Conservation (phyloP, 92 coral and sea anemone genomes). For the Epizoanthus illoricatus region DNA sequence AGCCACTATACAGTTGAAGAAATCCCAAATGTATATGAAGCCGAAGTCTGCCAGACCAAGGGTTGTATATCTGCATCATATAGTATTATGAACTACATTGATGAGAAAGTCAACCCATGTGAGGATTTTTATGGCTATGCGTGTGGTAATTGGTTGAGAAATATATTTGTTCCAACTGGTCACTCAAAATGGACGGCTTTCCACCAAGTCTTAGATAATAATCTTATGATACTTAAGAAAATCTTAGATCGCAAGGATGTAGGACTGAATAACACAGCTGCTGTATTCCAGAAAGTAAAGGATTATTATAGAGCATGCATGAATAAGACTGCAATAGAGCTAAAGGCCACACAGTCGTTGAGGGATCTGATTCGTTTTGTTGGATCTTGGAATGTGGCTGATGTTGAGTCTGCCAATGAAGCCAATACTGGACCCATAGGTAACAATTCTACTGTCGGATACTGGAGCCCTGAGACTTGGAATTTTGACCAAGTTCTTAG, state of each 20-base stretch:
- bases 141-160: conserved; percentile 84
- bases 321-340: conserved; percentile 64
- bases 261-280: conserved; percentile 56
- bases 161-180: conserved; percentile 70
- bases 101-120: conserved; percentile 76
- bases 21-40: conserved; percentile 11
- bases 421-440: conserved; percentile 16
- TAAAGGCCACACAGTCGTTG: conserved; percentile 68
- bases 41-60: conserved; percentile 67
- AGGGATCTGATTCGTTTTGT: conserved; percentile 71
- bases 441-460: conserved; percentile 41
- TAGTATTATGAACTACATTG: conserved; percentile 74
- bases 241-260: conserved; percentile 66
- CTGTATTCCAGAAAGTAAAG: conserved; percentile 71
- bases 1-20: conserved; percentile 47
- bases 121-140: conserved; percentile 88
- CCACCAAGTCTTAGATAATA: conserved; percentile 77
- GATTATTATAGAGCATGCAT: conserved; percentile 79
- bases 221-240: conserved; percentile 70
- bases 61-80: conserved; percentile 91
- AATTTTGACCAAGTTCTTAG: conserved; percentile 96
- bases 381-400: conserved; percentile 84
- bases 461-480: conserved; percentile 96
- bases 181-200: conserved; percentile 83
- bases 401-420: conserved; percentile 3